A percentile compares a stretch with the other conserved stretches of the same genome.
These are phyloP conservation scores for Temnopleurus reevesii DNA, from an alignment of 53 echinoderm and acorn worm species.

Conservation along the genomic window DNA sequence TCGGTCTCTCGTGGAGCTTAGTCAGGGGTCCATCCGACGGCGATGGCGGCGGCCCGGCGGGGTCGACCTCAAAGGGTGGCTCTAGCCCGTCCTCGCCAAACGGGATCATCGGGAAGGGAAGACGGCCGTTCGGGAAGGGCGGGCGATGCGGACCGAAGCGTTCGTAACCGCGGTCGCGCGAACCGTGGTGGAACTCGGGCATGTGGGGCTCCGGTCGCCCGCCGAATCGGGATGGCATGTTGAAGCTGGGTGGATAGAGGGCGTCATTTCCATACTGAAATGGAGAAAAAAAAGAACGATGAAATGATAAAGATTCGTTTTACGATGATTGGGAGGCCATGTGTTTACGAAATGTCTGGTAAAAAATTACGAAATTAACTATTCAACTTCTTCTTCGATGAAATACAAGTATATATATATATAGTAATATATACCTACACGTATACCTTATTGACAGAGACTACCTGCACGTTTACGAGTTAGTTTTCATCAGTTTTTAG, in stretches of 20 bases:
- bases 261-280: constrained; percentile 44
- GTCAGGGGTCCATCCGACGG: neutral
- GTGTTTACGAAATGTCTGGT: no score
- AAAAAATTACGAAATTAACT: no score
- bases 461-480: no score
- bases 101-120: neutral
- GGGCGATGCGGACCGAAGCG: neutral
- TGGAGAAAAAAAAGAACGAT: no score
- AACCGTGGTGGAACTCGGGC: constrained; percentile 37
- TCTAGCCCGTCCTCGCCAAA: constrained; percentile 19
- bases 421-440: no score
- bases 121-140: neutral
- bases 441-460: no score
- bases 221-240: neutral
- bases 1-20: neutral
- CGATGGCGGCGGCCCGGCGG: neutral
- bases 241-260: constrained; percentile 21
- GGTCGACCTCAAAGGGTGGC: neutral
- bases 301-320: no score
- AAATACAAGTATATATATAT: no score
- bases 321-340: no score
- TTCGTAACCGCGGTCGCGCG: neutral
- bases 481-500: no score
- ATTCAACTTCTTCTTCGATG: no score
- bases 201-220: neutral